Conservation (phyloP, 2,113 vertebrate genomes). For the Coptodon rendalli region DNA sequence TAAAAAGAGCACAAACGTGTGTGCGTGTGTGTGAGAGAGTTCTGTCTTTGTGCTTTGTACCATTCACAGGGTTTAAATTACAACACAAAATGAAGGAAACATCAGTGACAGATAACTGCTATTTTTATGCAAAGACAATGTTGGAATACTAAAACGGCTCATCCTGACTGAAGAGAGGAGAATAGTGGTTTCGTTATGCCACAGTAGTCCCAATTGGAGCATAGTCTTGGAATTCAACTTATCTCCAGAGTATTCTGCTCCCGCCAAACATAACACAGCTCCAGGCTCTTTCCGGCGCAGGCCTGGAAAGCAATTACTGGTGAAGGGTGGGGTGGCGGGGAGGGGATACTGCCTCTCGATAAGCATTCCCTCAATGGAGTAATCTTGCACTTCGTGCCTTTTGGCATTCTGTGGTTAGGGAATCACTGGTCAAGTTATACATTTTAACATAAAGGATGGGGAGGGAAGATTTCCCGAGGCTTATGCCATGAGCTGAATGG, state of each 20-base stretch:
- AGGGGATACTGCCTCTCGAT: conserved; percentile 9
- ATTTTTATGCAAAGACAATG: conserved; percentile 22
- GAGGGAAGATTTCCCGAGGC: background rate
- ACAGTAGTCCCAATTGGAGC: conserved; percentile 26
- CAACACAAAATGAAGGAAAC: background rate
- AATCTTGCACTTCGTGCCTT: conserved; percentile 39
- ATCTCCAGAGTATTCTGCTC: conserved; percentile 46
- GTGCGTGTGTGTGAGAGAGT: background rate
- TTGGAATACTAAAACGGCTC: conserved; percentile 8
- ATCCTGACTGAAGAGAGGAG: background rate
- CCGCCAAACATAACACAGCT: conserved; percentile 54
- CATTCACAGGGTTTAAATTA: conserved; percentile 3
- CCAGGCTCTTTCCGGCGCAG: conserved; percentile 29
- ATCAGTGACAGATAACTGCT: background rate
- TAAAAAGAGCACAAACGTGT: background rate
- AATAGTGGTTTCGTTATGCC: conserved; percentile 22
- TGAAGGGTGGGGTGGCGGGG: conserved; percentile 5
- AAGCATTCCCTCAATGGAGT: conserved; percentile 40
- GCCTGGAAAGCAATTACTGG: conserved; percentile 65
- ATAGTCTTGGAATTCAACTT: conserved; percentile 51
- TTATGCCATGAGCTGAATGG: conserved; percentile 1
- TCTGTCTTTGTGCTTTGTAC: background rate
- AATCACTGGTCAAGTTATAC: conserved; percentile 19
- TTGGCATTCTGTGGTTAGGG: conserved; percentile 30
- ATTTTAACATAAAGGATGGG: conserved; percentile 28